Base-by-base conservation (phyloP, 2,797 vertebrate species). In the Urocyon cinereoargenteus region DNA sequence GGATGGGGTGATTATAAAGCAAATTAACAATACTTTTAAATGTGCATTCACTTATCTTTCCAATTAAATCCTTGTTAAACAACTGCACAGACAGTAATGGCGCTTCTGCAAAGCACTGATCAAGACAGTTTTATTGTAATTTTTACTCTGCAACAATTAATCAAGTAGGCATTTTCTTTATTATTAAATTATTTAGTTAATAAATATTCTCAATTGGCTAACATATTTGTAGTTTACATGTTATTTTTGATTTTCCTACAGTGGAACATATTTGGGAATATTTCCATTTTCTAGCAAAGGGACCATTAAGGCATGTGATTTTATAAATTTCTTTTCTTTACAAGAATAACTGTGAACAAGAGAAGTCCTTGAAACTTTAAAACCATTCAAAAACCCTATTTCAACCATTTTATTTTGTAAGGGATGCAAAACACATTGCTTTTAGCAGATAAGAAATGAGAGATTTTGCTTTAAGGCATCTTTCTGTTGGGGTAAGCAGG, bases 61-160 rank as follows among this genome's bases (percentile, higher is more conserved):
- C 99, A 99, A 99, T 99, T 99, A 99, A 99, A 99, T 99, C 99
- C 99, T 99, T 99, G 99, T 99, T 99, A 99, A 99, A 99, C 99
- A 99, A 99, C 99, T 98, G 98, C 99, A 99, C 99, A 99, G 99
- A 99, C 99, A 98, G 99, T 99, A 99, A 99, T 99, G 98, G 99
- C 85, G 98, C 98, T 99, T 99, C 99, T 99, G 98, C 98, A 99
- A 99, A 98, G 98, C 99, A 99, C 98, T 99, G 99, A 99, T 99
- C 99, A 98, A 99, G 99, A 99, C 98, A 99, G 98, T 99, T 99
- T 99, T 99, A 99, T 99, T 99, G 99, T 99, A 99, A 99, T 99
- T 99, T 99, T 99, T 99, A 99, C 98, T 99, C 99, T 98, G 98
- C 98, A 98, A 99, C 98, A 99, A 99, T 99, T 99, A 99, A 99